A percentile compares a stretch with the other conserved stretches of the same genome.
phyloP scores from a whole-genome alignment of 2,797 vertebrate genomes.

The Atherinosoma microstoma region DNA sequence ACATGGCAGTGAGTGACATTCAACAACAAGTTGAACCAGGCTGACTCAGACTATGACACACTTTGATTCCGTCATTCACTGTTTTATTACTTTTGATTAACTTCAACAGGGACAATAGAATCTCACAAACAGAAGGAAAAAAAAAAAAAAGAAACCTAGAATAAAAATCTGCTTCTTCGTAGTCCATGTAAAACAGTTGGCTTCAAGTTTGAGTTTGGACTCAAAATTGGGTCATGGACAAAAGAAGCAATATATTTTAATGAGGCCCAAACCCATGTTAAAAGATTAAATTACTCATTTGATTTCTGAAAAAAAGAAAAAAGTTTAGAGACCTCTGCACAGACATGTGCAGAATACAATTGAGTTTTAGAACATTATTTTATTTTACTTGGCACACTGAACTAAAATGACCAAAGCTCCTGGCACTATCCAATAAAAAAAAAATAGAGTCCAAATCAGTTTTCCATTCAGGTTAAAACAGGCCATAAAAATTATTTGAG shows the following conservation, averaged over 20 bases:
- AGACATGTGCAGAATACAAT: slow-evolving; percentile 36
- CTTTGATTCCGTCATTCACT: slow-evolving; percentile 52
- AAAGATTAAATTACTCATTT: slow-evolving; percentile 71
- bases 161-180: slow-evolving; percentile 35
- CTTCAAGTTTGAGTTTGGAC: slow-evolving; percentile 23
- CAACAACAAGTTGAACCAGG: slow-evolving; percentile 66
- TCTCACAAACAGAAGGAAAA: slow-evolving; percentile 17
- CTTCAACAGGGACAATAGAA: slow-evolving; percentile 27
- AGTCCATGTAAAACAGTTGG: slow-evolving; percentile 38
- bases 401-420: slow-evolving; percentile 30
- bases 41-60: slow-evolving; percentile 42
- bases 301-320: slow-evolving; percentile 47
- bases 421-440: slow-evolving; percentile 11
- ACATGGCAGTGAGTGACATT: slow-evolving; percentile 70
- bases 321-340: slow-evolving; percentile 24
- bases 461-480: slow-evolving; percentile 36
- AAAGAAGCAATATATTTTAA: slow-evolving; percentile 70
- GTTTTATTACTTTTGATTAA: slow-evolving; percentile 46
- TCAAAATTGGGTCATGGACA: slow-evolving; percentile 57
- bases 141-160: not conserved
- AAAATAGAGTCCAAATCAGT: slow-evolving; percentile 31
- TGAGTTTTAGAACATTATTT: slow-evolving; percentile 35
- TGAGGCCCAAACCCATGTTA: slow-evolving; percentile 52
- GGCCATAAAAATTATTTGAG: slow-evolving; percentile 31
- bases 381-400: slow-evolving; percentile 31